These are phyloP conservation scores for Diabrotica undecimpunctata DNA, from an alignment of 1,140 invertebrate species.

Conservation along the genomic window DNA sequence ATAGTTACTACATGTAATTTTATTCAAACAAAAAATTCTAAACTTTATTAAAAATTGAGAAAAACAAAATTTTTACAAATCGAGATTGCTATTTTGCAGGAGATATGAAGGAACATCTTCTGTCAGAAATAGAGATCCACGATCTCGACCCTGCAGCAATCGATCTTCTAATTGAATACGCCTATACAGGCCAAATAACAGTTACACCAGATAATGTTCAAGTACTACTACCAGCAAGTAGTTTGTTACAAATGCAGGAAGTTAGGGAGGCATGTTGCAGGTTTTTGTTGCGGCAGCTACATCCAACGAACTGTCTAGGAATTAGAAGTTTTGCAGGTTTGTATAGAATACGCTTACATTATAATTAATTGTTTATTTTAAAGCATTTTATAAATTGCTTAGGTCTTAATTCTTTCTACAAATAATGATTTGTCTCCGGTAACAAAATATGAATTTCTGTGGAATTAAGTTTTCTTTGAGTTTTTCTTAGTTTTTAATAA, in stretches of 20 bases:
- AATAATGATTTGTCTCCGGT: too few species aligned
- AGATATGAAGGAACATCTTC: slow-evolving; percentile 64
- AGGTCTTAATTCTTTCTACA: too few species aligned
- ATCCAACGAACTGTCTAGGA: slow-evolving; percentile 75
- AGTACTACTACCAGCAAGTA: slow-evolving; percentile 72
- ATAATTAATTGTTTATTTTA: not conserved
- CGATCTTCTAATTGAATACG: slow-evolving; percentile 66
- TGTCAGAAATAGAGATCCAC: slow-evolving; percentile 58
- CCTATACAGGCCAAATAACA: slow-evolving; percentile 72
- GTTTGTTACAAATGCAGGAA: slow-evolving; percentile 69
- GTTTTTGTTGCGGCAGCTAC: slow-evolving; percentile 68
- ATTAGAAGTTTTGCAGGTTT: slow-evolving; percentile 68
- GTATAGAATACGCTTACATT: too few species aligned
- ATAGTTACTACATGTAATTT: too few species aligned
- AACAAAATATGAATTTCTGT: too few species aligned
- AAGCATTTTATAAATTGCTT: too few species aligned
- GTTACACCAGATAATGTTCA: slow-evolving; percentile 78
- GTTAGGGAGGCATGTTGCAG: slow-evolving; percentile 75
- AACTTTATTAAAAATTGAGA: too few species aligned
- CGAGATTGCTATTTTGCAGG: slow-evolving; percentile 46
- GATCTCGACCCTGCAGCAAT: slow-evolving; percentile 62
- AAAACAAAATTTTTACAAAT: too few species aligned
- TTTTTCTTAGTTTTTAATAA: too few species aligned
- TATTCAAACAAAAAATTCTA: too few species aligned
- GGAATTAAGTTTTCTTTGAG: too few species aligned